Conservation (phyloP, 2,888 invertebrate species). For the Conops quadrifasciatus region DNA sequence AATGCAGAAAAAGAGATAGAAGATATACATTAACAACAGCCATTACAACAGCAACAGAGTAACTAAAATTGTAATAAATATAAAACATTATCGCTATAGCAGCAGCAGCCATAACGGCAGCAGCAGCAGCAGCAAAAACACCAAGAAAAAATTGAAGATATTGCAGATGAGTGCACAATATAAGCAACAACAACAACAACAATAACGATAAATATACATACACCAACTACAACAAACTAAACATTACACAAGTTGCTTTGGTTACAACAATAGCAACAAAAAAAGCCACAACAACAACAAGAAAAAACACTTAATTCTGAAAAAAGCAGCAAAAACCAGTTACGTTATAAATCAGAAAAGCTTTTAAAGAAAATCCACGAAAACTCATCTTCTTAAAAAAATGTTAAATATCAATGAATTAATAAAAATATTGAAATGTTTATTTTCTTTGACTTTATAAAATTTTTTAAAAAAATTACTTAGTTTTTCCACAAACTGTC, state of each 20-base stretch:
- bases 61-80: slow-evolving; percentile 29
- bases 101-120: slow-evolving; percentile 20
- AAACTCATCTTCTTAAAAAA: too few species aligned
- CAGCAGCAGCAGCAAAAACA: slow-evolving; percentile 48
- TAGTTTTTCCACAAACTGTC: not conserved
- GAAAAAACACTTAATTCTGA: too few species aligned
- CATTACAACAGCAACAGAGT: slow-evolving; percentile 14
- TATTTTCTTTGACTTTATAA: too few species aligned
- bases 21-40: slow-evolving; percentile 26
- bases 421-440: too few species aligned
- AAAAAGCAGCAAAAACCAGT: not conserved
- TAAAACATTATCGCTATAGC: slow-evolving; percentile 22
- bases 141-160: slow-evolving; percentile 35
- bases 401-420: too few species aligned
- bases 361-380: not conserved
- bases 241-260: too few species aligned
- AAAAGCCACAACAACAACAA: too few species aligned
- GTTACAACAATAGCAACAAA: slow-evolving; percentile 4
- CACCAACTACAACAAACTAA: not conserved
- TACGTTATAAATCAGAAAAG: not conserved
- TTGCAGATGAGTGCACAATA: slow-evolving; percentile 27
- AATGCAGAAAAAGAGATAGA: slow-evolving; percentile 7
- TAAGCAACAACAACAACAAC: slow-evolving; percentile 1
- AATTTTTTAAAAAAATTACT: not conserved
- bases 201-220: slow-evolving; percentile 4